These are phyloP conservation scores for Emys orbicularis DNA, from an alignment of 2,797 vertebrate species.

Conservation along the genomic window DNA sequence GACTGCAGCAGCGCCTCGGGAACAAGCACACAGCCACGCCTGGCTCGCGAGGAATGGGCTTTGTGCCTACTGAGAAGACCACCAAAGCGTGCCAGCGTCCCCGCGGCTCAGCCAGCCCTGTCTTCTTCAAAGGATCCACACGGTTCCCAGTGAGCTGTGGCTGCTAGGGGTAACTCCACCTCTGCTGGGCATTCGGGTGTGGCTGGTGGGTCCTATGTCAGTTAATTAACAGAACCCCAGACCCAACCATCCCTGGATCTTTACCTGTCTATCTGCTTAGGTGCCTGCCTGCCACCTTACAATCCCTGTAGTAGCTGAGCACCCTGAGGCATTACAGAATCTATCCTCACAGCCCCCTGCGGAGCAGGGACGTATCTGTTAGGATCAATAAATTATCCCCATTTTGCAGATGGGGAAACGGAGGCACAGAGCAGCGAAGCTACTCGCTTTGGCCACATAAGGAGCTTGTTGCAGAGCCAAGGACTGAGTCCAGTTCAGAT, in stretches of 20 bases:
- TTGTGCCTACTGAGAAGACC: too few species aligned
- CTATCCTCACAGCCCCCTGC: too few species aligned
- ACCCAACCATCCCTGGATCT: background rate
- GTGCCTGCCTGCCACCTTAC: background rate
- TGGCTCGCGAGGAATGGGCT: background rate
- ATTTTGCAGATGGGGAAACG: background rate
- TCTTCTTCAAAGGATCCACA: background rate
- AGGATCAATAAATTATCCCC: background rate
- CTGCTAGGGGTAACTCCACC: background rate
- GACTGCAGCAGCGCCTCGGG: background rate
- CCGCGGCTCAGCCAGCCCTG: background rate
- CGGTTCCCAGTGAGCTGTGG: background rate
- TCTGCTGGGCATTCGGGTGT: background rate
- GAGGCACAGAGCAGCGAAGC: background rate
- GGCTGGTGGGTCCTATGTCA: background rate
- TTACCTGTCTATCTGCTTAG: background rate
- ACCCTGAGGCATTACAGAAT: background rate
- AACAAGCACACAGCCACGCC: background rate
- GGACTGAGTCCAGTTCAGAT: background rate
- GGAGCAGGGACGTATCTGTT: background rate
- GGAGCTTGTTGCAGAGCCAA: background rate
- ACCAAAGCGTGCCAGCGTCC: too few species aligned
- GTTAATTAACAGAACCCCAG: background rate
- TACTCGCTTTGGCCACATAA: background rate
- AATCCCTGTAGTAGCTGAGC: background rate